Evolutionary conservation across 1,140 invertebrate genomes (phyloP), one percentile per base, ranked within the genome.

Genomic region (Leptinotarsa defecta): DNA sequence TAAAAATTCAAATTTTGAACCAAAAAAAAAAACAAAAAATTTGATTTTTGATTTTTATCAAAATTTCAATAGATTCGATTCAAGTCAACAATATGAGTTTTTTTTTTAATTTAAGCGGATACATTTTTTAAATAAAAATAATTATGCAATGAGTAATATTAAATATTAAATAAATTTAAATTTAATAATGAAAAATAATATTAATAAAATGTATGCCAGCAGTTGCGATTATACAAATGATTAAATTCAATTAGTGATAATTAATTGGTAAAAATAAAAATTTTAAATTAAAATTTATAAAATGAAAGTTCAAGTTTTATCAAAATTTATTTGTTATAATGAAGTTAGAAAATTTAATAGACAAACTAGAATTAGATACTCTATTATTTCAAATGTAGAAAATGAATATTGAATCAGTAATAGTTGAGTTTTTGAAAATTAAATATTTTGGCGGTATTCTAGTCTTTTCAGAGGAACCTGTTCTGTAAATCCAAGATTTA

Each of bases 301-400:
- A 68, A 78, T 84, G 82, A 81, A 80, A 78, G 83, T 83, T 79
- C 73, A 80, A 81, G 75, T 81, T 84, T 83, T 85, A 82, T 84
- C 81, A 82, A 83, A 83, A 77, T 84, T 81, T 75, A 62, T 78
- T 77, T 71, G 71, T 78, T 67, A 74, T 84, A 80, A 78, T 82
- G 80, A 84, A 78, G 71, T 81, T 77, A 76, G 73, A 68, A 81
- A 84, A 80, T 81, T 85, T 85, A 82, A 80, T 75, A 76, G 76
- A 80, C 84, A 88, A 86, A 89, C 86, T 88, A 88, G 89, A 87
- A 90, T 90, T 90, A 90, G 89, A 91, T 91, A 91, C 90, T 87
- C 88, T 87, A 88, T 89, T 90, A 90, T 89, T 84, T 78, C 79
- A 84, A 83, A 81, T 81, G 80, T 83, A 85, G 85, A 82, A 79